Base-by-base conservation (phyloP, 2,797 vertebrate species). In the Zonotrichia albicollis region DNA sequence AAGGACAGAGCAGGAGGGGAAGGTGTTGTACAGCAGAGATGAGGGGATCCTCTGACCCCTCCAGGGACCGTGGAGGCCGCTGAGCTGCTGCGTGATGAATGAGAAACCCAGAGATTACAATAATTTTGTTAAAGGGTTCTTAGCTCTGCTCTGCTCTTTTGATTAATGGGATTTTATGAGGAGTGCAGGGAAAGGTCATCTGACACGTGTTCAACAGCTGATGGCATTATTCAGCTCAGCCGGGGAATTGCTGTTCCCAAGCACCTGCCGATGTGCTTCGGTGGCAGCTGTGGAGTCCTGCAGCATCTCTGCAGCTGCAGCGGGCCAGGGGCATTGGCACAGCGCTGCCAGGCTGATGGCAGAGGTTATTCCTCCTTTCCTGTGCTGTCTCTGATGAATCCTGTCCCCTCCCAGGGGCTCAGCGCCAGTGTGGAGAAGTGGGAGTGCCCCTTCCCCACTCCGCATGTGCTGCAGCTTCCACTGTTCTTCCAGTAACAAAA, bases 111-210 rank as follows among this genome's bases (percentile, higher is more conserved):
- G 89, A 87, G 86, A 92, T 80, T 92, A 90, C 88, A 92, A 94
- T 93, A 92, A 94, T 93, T 96, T 90, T 90, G 93, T 89, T 87
- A 87, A 93, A 88, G 93, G 73, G 82, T 74, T 93, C 90, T 85
- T 88, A 73, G 82, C 96, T 87, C 87, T 85, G 57, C 84, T 89
- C 64, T 57, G 82, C 91, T 93, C 79, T 89, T 68, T 86, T 95
- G 95, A 96, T 94, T 95, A 95, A 95, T 90, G 93, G 92, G 92
- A 89, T 92, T 95, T 91, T 19, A 10, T 70, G 66, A 70, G 15
- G 86, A 93, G 95, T 82, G 89, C 93, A 94, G 87, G 54, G 84
- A 78, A 94, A 96, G 96, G 94, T 87, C 92, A 74, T 43, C 85
- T 26, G 61, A 72, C 87, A 85, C 91, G 87, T 89, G 90, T 78